These are phyloP conservation scores for Neolamprologus caudopunctatus DNA, from an alignment of 2,113 vertebrate genomes.

Conservation along the genomic window DNA sequence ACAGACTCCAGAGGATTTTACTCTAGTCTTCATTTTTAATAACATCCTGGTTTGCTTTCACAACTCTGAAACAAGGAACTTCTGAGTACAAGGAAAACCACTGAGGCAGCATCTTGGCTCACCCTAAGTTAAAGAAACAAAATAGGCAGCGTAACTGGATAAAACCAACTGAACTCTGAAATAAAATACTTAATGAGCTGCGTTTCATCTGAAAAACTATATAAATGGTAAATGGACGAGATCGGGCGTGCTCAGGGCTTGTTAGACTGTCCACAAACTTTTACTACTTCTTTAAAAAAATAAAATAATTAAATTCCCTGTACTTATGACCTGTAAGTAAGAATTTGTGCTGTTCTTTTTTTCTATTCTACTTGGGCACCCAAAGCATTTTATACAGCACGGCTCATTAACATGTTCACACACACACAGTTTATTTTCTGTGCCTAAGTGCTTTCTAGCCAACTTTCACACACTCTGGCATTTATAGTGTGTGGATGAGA, in stretches of 20 bases:
- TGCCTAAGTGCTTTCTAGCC: fast-evolving
- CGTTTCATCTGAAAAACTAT: not conserved
- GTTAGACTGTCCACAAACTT: fast-evolving
- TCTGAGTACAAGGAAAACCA: not conserved
- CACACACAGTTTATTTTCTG: not conserved
- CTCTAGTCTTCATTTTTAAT: not conserved
- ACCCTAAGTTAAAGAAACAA: fast-evolving
- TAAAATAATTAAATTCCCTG: not conserved
- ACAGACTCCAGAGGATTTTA: not conserved
- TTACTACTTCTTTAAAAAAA: not conserved
- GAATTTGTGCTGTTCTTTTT: not conserved
- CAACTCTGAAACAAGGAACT: not conserved
- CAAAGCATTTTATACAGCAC: not conserved
- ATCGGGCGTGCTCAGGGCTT: not conserved
- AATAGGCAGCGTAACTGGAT: not conserved
- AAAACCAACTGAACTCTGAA: not conserved
- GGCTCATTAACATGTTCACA: not conserved
- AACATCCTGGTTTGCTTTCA: not conserved
- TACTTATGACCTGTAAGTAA: not conserved
- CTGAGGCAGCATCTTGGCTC: fast-evolving
- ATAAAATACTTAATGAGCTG: not conserved
- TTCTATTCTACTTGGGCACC: not conserved
- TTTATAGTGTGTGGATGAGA: not conserved
- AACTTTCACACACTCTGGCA: fast-evolving
- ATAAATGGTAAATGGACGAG: not conserved